phyloP scores from a whole-genome alignment of 2,888 invertebrate genomes.

The Leistus spinibarbis region DNA sequence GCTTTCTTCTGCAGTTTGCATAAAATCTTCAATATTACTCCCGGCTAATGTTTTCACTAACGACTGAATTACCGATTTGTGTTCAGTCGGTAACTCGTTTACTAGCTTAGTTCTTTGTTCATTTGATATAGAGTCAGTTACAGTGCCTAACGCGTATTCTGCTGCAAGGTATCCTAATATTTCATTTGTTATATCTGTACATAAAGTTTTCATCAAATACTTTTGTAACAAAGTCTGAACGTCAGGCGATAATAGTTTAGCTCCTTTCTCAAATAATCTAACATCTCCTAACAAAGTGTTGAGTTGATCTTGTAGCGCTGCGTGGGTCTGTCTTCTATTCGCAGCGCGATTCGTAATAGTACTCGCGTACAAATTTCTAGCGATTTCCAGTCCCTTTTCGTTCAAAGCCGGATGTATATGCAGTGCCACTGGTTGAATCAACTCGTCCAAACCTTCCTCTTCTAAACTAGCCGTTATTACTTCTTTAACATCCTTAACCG shows the following conservation, averaged over 20 bases:
- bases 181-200: conserved; percentile 80
- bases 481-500: conserved; percentile 69
- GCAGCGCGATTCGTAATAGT: conserved; percentile 74
- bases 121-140: conserved; percentile 65
- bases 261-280: conserved; percentile 79
- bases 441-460: conserved; percentile 75
- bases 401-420: conserved; percentile 75
- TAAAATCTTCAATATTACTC: conserved; percentile 78
- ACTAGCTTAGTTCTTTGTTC: conserved; percentile 75
- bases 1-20: conserved; percentile 73
- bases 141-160: conserved; percentile 70
- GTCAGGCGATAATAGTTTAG: conserved; percentile 67
- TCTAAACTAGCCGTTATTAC: conserved; percentile 67
- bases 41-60: conserved; percentile 73
- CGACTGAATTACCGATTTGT: conserved; percentile 67
- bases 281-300: conserved; percentile 77
- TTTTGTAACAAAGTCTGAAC: conserved; percentile 74
- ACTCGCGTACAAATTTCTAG: conserved; percentile 76
- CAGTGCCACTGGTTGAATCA: conserved; percentile 71
- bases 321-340: conserved; percentile 76
- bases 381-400: conserved; percentile 68
- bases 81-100: conserved; percentile 71
- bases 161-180: conserved; percentile 79
- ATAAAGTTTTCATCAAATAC: conserved; percentile 83
- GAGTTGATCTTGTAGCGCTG: conserved; percentile 81